Evolutionary conservation across 2,888 invertebrate genomes (phyloP).

Genomic region (Hydroisotoma schaefferi): DNA sequence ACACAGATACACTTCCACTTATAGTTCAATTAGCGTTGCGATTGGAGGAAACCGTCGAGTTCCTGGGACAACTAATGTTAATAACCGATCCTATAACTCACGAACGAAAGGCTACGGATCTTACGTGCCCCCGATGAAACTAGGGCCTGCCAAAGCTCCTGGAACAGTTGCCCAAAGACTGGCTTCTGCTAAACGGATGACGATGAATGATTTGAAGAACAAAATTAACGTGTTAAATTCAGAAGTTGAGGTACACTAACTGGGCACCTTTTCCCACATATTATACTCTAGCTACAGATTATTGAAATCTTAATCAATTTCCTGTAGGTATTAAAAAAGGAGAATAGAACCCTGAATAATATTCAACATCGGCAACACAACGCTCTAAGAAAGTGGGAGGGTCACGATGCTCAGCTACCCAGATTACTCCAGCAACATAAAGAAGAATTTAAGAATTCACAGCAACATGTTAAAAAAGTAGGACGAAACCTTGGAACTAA

Average conservation of each 20-base stretch:
- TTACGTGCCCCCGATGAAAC: conserved; percentile 16
- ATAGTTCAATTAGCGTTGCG: background rate
- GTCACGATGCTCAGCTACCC: conserved; percentile 35
- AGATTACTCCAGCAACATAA: conserved; percentile 31
- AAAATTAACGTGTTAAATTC: conserved; percentile 23
- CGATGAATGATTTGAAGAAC: conserved; percentile 33
- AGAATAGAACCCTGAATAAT: conserved; percentile 30
- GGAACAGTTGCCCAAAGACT: conserved; percentile 27
- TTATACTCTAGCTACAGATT: too few relatives aligned
- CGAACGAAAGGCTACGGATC: background rate
- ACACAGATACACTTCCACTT: background rate
- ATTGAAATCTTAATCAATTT: too few relatives aligned
- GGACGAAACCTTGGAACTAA: too few relatives aligned
- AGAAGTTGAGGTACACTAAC: conserved; percentile 29
- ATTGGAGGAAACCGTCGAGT: background rate
- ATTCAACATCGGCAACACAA: conserved; percentile 34
- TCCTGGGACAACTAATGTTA: conserved; percentile 6
- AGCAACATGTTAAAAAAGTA: conserved; percentile 26
- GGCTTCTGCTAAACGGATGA: conserved; percentile 31
- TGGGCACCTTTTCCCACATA: background rate
- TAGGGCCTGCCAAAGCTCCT: conserved; percentile 11
- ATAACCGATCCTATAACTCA: background rate
- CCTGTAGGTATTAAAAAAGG: conserved; percentile 24
- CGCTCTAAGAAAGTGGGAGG: conserved; percentile 36
- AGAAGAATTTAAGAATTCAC: conserved; percentile 29